Evolutionary conservation across 2,113 vertebrate genomes (phyloP), one percentile per base, ranked within the genome.

Genomic region (Ranitomeya variabilis): DNA sequence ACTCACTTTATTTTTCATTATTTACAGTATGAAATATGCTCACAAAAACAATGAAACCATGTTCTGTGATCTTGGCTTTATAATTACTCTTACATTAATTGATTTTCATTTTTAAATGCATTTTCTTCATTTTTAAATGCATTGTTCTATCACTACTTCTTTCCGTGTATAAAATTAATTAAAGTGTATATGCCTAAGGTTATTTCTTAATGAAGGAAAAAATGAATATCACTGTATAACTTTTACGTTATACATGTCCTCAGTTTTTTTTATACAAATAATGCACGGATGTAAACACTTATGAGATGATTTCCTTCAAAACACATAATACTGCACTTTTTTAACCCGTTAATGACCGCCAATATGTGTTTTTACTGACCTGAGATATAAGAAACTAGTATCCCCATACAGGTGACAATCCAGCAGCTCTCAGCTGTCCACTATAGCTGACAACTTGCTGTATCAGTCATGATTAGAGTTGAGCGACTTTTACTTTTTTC

Each of bases 81-180:
- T 90, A 86, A 92, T 80, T 87, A 86, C 54, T 82, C 89, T 76
- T 91, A 90, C 31, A 90, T 92, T 93, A 91, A 90, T 89, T 93
- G 90, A 51, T 91, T 86, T 92, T 93, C 93, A 87, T 90, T 93
- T 93, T 90, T 91, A 92, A 93, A 91, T 90, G 85, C 86, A 80
- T 90, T 93, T 92, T 88, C 91, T 91, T 92, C 88, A 26, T 73
- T 37, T 73, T 71, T 73, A 73, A 73, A 73, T 16, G 69, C 69
- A 73, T 73, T 91, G 73, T 89, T 93, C 83, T 93, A 85, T 89
- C 90, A 89, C 91, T 93, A 91, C 51, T 90, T 89, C 78, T 76
- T 91, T 88, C 80, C 80, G 91, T 88, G 57, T 87, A 66, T 83
- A 87, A 90, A 90, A 91, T 78, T 92, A 92, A 92, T 93, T 91